A percentile compares a stretch with the other conserved stretches of the same genome.
These are phyloP conservation scores for Noctuana brunneofusca DNA, from an alignment of 2,888 invertebrate genomes.

Conservation along the genomic window DNA sequence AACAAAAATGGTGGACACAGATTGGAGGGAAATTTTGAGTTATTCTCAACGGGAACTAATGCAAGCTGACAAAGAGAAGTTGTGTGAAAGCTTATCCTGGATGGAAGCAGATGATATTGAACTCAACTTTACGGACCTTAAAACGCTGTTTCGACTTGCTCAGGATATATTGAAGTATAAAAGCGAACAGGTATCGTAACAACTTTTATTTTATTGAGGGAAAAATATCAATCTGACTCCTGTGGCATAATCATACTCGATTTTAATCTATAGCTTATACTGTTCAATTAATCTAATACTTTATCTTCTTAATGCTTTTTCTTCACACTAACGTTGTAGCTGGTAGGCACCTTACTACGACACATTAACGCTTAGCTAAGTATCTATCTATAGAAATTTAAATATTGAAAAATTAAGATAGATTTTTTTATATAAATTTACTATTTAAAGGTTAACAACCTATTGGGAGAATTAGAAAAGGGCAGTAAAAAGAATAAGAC, in stretches of 20 bases:
- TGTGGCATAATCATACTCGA: too few species aligned
- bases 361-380: too few species aligned
- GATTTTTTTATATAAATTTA: background rate
- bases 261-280: too few species aligned
- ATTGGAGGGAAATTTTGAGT: slow-evolving; percentile 83
- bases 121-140: slow-evolving; percentile 80
- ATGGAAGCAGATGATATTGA: slow-evolving; percentile 83
- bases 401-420: too few species aligned
- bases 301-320: too few species aligned
- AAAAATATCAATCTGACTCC: too few species aligned
- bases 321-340: too few species aligned
- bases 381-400: too few species aligned
- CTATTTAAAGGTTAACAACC: slow-evolving; percentile 60
- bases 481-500: slow-evolving; percentile 57
- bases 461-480: slow-evolving; percentile 62
- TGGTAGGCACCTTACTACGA: too few species aligned
- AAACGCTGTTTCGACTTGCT: slow-evolving; percentile 82
- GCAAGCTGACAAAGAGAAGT: slow-evolving; percentile 84
- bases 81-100: slow-evolving; percentile 84
- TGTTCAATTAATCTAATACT: too few species aligned
- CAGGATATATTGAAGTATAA: slow-evolving; percentile 87
- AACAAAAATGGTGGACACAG: slow-evolving; percentile 71
- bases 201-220: too few species aligned
- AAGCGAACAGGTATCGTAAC: slow-evolving; percentile 83
- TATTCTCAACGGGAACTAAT: slow-evolving; percentile 80